Percentiles rank a stretch among this genome's conserved stretches.
phyloP scores from a whole-genome alignment of 2,888 invertebrate genomes.

The Drosophila gaucha region DNA sequence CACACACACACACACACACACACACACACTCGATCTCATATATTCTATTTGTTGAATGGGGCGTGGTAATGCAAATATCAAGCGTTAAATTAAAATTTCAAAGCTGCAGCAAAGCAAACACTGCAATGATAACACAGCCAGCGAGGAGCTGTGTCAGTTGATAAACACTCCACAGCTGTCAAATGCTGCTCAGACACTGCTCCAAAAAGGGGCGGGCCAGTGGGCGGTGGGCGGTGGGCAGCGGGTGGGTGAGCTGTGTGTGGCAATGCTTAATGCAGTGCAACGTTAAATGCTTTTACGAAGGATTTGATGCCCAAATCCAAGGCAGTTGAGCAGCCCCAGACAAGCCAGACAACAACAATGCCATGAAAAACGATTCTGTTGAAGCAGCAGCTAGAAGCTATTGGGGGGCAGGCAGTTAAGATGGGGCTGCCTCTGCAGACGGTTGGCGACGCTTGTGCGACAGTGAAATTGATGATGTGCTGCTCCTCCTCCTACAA shows the following conservation, averaged over 20 bases:
- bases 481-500: conserved; percentile 35
- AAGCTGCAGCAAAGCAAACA: conserved; percentile 67
- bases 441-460: conserved; percentile 55
- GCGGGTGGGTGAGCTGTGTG: neutral
- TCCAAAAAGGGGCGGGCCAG: neutral
- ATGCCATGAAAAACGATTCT: conserved; percentile 60
- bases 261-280: conserved; percentile 73
- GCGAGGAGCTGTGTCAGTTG: conserved; percentile 31
- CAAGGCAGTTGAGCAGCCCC: conserved; percentile 45
- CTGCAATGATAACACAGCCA: conserved; percentile 60
- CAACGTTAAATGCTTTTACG: conserved; percentile 82
- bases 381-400: conserved; percentile 1
- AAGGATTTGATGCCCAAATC: conserved; percentile 74
- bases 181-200: conserved; percentile 27
- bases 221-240: neutral
- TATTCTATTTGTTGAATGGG: conserved; percentile 33
- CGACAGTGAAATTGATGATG: conserved; percentile 81
- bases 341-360: conserved; percentile 61
- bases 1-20: neutral
- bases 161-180: conserved; percentile 41
- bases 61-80: conserved; percentile 57
- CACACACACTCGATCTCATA: neutral
- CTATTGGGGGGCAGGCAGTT: neutral
- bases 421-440: conserved; percentile 25
- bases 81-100: conserved; percentile 78